Percentiles rank a stretch among this genome's conserved stretches.
Conservation (phyloP, 2,113 vertebrate species). For the Gymnogyps californianus region DNA sequence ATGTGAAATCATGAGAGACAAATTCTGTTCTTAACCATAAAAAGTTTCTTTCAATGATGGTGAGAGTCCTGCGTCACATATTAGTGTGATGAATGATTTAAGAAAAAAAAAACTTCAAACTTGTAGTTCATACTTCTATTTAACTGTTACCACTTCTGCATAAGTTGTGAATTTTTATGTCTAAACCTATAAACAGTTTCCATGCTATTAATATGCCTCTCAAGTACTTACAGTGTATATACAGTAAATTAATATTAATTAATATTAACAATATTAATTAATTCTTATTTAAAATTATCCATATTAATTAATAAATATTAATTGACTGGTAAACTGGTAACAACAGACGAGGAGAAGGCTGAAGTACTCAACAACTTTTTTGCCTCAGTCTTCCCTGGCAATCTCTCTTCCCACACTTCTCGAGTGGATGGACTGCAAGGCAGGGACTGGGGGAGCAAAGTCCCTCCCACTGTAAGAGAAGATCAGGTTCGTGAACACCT, state of each 20-base stretch:
- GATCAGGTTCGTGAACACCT: not conserved
- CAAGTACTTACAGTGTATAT: not conserved
- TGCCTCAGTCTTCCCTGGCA: not conserved
- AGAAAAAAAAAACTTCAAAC: not conserved
- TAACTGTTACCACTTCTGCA: not conserved
- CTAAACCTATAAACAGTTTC: not conserved
- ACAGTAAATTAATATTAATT: not conserved
- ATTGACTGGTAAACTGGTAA: not conserved
- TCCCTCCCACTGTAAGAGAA: not conserved
- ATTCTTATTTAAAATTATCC: not conserved
- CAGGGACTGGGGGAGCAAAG: not conserved
- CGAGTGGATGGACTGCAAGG: not conserved
- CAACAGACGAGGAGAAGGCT: not conserved
- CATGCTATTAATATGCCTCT: not conserved
- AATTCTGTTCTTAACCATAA: not conserved
- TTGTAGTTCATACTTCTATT: not conserved
- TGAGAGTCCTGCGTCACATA: not conserved
- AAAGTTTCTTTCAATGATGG: not conserved
- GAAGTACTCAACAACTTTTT: not conserved
- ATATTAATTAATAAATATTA: not conserved
- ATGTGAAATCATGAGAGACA: not conserved
- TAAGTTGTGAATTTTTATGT: not conserved
- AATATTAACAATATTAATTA: not conserved
- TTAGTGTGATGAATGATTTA: not conserved
- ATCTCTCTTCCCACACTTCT: not conserved